A percentile compares a stretch with the other conserved stretches of the same genome.
Conservation (phyloP, 2,888 invertebrate species). For the Meghimatium bilineatum region DNA sequence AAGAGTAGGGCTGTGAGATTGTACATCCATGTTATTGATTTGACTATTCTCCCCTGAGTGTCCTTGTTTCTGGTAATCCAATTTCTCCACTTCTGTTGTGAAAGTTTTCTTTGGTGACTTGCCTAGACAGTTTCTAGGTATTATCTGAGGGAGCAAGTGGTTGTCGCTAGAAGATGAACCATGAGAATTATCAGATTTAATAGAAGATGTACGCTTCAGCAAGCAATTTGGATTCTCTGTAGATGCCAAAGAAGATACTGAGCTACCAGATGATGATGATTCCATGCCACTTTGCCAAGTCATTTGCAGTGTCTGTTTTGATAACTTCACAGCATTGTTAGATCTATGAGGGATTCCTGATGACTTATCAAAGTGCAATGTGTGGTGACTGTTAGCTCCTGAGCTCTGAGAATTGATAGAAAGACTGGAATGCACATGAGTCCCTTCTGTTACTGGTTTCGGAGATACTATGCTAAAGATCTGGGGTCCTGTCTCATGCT, state of each 20-base stretch:
- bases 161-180: constrained; percentile 37
- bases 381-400: background rate
- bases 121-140: background rate
- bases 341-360: background rate
- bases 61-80: constrained; percentile 3
- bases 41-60: background rate
- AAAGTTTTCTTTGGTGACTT: constrained; percentile 15
- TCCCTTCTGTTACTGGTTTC: background rate
- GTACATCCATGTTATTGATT: constrained; percentile 29
- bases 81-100: background rate
- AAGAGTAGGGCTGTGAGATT: constrained; percentile 29
- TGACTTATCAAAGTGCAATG: constrained; percentile 22
- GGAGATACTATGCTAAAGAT: constrained; percentile 45
- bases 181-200: constrained; percentile 36
- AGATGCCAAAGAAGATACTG: constrained; percentile 46
- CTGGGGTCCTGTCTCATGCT: constrained; percentile 24
- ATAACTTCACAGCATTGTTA: background rate
- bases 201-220: constrained; percentile 18
- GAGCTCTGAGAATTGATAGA: constrained; percentile 14
- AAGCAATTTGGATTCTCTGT: constrained; percentile 27
- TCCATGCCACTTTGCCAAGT: constrained; percentile 54
- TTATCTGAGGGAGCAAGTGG: constrained; percentile 47
- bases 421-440: constrained; percentile 37
- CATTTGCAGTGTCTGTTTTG: constrained; percentile 42
- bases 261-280: constrained; percentile 48